Base-by-base conservation (phyloP, 2,113 vertebrate genomes). In the Sylvietta virens region DNA sequence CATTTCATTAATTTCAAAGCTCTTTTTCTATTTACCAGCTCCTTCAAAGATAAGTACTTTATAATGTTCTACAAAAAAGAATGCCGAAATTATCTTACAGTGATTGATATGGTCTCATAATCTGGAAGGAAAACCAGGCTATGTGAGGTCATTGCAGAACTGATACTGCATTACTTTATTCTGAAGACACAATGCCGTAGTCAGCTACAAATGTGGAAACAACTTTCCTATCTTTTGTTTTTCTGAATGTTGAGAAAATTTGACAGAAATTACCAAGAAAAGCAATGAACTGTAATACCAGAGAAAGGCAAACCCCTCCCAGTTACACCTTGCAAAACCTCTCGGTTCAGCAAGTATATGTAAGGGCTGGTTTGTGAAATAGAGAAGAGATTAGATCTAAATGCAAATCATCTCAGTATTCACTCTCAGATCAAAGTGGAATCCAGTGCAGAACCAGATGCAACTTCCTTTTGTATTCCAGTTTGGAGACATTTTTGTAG, bases 271-370 rank as follows among this genome's bases (percentile, higher is more conserved):
- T 6, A 33, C 23, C 17, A 40, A 31, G n/a, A 13, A 54, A 9
- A 2, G 0, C 10, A 51, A 30, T 9, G 14, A 57, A 33, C 3
- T 0, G 0, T 58, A 65, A 48, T 57, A 31, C 1, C 4, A 61
- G 37, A 69, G 22, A 83, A 65, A 66, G 33, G 20, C n/a, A 64
- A 76, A 33, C 5, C 2, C 3, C 24, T 81, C 26, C 51, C 40
- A 76, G 3, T 18, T 56, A 69, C 56, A 50, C 24, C 33, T 72
- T 79, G 53, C 23, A 26, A 81, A 60, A 79, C 1, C 28, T 78
- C 67, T 47, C 15, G 31, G 14, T 44, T 81, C n/a, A 50, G 28
- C 20, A 19, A 31, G 11, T n/a, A 20, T 48, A 4, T 69, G 31
- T 56, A 17, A 65, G 37, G 44, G 13, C 14, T 62, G 33, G 23